Conservation (phyloP, 2,888 invertebrate species). For the Strigamia transsilvanica region DNA sequence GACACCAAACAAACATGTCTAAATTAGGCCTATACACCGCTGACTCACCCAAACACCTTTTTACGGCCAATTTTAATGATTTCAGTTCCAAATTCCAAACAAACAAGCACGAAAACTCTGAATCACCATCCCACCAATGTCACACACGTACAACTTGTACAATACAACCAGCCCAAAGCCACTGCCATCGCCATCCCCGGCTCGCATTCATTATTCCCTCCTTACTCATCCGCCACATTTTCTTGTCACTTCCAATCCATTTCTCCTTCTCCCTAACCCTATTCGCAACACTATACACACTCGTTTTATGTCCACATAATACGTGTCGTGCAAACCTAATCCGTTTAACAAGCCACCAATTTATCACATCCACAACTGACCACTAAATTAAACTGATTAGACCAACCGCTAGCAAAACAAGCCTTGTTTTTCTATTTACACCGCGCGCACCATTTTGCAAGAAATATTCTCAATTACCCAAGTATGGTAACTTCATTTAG, state of each 20-base stretch:
- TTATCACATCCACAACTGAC: neutral
- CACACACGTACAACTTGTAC: constrained; percentile 3
- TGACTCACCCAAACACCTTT: constrained; percentile 5
- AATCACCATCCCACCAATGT: neutral
- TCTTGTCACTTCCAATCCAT: constrained; percentile 35
- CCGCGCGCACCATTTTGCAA: neutral
- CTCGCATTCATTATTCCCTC: neutral
- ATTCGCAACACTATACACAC: neutral
- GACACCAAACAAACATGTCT: constrained; percentile 10
- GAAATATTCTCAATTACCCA: neutral
- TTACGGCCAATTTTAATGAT: constrained; percentile 32
- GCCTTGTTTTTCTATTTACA: neutral
- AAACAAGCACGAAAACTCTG: neutral
- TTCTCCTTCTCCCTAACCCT: neutral
- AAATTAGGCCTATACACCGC: constrained; percentile 7
- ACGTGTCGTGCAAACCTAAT: constrained; percentile 42
- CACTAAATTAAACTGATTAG: neutral
- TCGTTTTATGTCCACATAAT: neutral
- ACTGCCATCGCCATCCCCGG: neutral
- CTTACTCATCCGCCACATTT: constrained; percentile 17
- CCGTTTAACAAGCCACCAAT: neutral
- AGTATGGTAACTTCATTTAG: constrained; percentile 31
- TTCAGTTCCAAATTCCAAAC: constrained; percentile 20
- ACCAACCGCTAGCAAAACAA: neutral
- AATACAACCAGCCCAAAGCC: neutral